A percentile compares a stretch with the other conserved stretches of the same genome.
Conservation (phyloP, 2,797 vertebrate genomes). For the Rhinophrynus dorsalis region DNA sequence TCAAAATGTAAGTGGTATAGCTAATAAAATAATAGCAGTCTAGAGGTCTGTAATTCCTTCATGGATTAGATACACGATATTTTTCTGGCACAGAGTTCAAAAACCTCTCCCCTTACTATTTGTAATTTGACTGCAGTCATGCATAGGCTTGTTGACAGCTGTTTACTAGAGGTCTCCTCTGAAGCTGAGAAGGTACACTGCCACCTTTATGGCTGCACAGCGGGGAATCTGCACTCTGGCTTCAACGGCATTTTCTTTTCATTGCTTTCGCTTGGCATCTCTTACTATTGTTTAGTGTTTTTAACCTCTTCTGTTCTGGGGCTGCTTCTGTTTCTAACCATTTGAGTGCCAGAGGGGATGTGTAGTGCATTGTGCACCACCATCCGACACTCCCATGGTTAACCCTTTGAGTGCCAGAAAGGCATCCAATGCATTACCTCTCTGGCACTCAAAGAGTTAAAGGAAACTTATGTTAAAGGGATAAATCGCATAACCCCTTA, state of each 20-base stretch:
- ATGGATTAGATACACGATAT: conserved; percentile 64
- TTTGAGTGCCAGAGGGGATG: no score
- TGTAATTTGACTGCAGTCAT: conserved; percentile 63
- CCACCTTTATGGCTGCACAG: conserved; percentile 48
- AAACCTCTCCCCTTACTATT: conserved; percentile 57
- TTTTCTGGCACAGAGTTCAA: conserved; percentile 63
- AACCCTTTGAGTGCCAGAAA: no score
- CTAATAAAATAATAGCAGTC: conserved; percentile 63
- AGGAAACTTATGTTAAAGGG: no score
- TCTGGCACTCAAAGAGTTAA: no score
- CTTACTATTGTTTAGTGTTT: conserved; percentile 1
- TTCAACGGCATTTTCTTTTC: conserved; percentile 45
- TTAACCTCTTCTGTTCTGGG: conserved; percentile 17
- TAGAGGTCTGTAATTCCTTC: conserved; percentile 60
- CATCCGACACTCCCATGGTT: no score
- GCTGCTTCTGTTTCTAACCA: no score
- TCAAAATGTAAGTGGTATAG: conserved; percentile 52
- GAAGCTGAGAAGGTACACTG: conserved; percentile 52
- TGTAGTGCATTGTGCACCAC: no score
- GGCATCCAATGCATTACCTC: no score
- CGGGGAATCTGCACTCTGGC: conserved; percentile 47
- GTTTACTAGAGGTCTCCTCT: conserved; percentile 58
- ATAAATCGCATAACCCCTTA: no score
- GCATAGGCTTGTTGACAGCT: conserved; percentile 63
- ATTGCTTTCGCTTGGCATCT: conserved; percentile 36